phyloP scores from a whole-genome alignment of 2,797 vertebrate genomes.

The Trachurus trachurus region DNA sequence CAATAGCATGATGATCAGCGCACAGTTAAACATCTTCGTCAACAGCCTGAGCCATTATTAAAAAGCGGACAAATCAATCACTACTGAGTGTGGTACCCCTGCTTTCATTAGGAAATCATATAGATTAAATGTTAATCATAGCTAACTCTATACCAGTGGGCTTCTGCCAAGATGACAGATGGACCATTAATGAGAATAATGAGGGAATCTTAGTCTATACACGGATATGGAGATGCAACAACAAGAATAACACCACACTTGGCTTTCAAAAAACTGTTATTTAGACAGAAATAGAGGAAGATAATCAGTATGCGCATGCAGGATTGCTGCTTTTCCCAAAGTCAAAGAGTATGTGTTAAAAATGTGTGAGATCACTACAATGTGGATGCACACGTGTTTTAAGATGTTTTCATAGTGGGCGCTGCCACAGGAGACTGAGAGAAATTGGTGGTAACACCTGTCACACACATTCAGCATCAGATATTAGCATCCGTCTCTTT shows the following conservation, averaged over 20 bases:
- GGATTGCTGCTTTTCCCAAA: constrained; percentile 41
- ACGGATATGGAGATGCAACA: constrained; percentile 81
- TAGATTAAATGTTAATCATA: constrained; percentile 85
- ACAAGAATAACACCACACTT: constrained; percentile 80
- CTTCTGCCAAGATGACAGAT: constrained; percentile 87
- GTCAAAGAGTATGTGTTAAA: constrained; percentile 73
- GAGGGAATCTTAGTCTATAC: constrained; percentile 86
- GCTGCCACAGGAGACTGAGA: constrained; percentile 70
- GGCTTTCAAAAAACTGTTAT: constrained; percentile 76
- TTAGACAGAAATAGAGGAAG: constrained; percentile 68
- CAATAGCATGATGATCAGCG: constrained; percentile 55
- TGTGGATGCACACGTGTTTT: constrained; percentile 61
- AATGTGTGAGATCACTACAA: constrained; percentile 58
- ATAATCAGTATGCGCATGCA: constrained; percentile 59
- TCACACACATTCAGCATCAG: constrained; percentile 81
- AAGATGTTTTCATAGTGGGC: constrained; percentile 66
- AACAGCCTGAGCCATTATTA: constrained; percentile 65
- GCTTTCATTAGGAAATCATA: constrained; percentile 82
- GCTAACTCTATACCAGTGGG: constrained; percentile 78
- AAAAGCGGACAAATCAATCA: constrained; percentile 74
- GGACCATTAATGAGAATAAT: constrained; percentile 88
- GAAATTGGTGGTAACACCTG: constrained; percentile 79
- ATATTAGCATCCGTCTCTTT: constrained; percentile 78
- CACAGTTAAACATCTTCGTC: constrained; percentile 53
- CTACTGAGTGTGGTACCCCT: constrained; percentile 58